Evolutionary conservation across 2,888 invertebrate genomes (phyloP).

Genomic region (Chymomyza caudatula): DNA sequence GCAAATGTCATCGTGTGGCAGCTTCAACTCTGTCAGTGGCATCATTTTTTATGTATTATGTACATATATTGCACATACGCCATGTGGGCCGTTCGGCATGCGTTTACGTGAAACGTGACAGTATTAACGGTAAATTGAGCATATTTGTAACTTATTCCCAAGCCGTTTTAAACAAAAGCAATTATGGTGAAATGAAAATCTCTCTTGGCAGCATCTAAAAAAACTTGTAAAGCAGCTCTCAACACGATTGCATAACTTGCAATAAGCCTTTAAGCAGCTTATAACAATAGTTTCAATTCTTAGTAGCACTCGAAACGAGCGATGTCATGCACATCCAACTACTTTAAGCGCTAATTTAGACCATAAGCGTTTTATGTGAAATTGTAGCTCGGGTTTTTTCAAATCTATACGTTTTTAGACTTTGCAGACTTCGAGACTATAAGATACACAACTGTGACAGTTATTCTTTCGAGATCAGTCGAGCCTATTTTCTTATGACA

Average conservation of each 20-base stretch:
- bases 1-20: conserved; percentile 2
- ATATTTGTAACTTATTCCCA: background rate
- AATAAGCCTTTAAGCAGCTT: background rate
- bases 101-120: conserved; percentile 49
- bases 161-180: background rate
- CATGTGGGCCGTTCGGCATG: conserved; percentile 31
- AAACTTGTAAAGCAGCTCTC: background rate
- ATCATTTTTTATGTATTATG: conserved; percentile 47
- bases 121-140: conserved; percentile 34
- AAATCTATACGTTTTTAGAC: no score
- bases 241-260: background rate
- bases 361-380: background rate
- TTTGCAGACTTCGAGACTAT: no score
- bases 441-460: no score
- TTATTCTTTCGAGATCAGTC: no score
- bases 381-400: no score
- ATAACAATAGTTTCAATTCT: background rate
- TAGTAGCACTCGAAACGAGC: background rate
- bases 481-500: no score
- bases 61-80: conserved; percentile 12
- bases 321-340: background rate
- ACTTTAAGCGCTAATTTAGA: background rate
- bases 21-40: conserved; percentile 24
- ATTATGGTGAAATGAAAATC: background rate
- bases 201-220: background rate